These are phyloP conservation scores for Calliopum simillimum DNA, from an alignment of 2,888 invertebrate species.

Conservation along the genomic window DNA sequence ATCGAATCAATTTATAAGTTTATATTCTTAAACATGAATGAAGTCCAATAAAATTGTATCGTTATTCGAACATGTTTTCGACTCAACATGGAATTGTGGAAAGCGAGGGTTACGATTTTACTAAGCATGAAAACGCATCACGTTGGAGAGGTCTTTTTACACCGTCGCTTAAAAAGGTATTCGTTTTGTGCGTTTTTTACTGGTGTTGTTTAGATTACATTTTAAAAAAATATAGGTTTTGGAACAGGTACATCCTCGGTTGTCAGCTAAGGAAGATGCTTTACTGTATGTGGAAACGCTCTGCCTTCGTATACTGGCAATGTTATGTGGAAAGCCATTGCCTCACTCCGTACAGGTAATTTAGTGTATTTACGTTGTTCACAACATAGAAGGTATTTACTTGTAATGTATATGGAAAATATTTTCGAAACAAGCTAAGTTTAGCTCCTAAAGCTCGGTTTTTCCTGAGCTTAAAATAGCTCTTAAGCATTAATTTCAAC, in stretches of 20 bases:
- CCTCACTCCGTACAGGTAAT: conserved; percentile 81
- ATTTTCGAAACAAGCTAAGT: no score
- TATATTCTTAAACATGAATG: no score
- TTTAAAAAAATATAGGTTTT: conserved; percentile 75
- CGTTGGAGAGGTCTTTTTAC: conserved; percentile 95
- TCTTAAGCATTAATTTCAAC: no score
- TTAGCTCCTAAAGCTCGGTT: no score
- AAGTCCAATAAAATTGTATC: no score
- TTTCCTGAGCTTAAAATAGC: no score
- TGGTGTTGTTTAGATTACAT: not conserved
- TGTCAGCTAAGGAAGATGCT: conserved; percentile 89
- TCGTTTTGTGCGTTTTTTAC: not conserved
- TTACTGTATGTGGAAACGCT: conserved; percentile 92
- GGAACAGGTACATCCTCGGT: conserved; percentile 89
- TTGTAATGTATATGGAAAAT: no score
- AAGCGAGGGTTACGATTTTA: conserved; percentile 75
- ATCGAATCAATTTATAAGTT: no score
- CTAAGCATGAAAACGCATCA: conserved; percentile 86
- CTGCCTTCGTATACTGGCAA: conserved; percentile 87
- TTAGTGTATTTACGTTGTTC: not conserved
- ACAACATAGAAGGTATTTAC: no score
- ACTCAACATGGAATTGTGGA: conserved; percentile 43
- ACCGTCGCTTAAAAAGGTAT: conserved; percentile 87
- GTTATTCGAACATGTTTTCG: conserved; percentile 72
- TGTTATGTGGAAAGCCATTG: conserved; percentile 87